phyloP scores from a whole-genome alignment of 1,140 invertebrate species.

The Homalodisca vitripennis region DNA sequence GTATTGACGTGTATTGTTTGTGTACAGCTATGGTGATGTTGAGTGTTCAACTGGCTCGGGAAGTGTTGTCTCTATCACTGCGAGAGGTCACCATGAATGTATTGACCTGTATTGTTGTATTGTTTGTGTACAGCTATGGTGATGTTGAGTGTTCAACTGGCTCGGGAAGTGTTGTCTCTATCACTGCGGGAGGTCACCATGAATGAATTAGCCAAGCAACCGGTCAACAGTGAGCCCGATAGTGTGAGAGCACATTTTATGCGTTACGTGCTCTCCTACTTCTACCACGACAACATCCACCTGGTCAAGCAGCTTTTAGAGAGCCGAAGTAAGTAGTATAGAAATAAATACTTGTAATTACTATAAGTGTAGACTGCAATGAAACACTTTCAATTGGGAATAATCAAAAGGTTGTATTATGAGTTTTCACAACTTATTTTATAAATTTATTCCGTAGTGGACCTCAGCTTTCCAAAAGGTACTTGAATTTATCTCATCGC shows the following conservation, averaged over 20 bases:
- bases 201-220: neutral
- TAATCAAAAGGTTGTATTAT: too few relatives aligned
- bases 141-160: neutral
- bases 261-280: neutral
- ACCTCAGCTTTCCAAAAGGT: too few relatives aligned
- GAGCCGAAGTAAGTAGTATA: neutral
- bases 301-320: conserved; percentile 10
- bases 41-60: neutral
- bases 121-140: conserved; percentile 3
- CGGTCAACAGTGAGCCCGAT: neutral
- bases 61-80: neutral
- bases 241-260: neutral
- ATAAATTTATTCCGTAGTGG: too few relatives aligned
- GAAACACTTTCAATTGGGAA: too few relatives aligned
- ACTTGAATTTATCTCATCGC: too few relatives aligned
- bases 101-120: too few relatives aligned
- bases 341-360: too few relatives aligned
- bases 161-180: neutral
- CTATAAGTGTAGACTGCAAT: too few relatives aligned
- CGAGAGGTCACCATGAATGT: neutral
- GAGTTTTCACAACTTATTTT: too few relatives aligned
- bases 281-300: conserved; percentile 16
- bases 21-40: conserved; percentile 3
- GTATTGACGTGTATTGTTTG: neutral
- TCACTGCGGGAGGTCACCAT: neutral